Evolutionary conservation across 2,888 invertebrate genomes (phyloP), one percentile per base, ranked within the genome.

Genomic region (Arrhopalites spinosus): DNA sequence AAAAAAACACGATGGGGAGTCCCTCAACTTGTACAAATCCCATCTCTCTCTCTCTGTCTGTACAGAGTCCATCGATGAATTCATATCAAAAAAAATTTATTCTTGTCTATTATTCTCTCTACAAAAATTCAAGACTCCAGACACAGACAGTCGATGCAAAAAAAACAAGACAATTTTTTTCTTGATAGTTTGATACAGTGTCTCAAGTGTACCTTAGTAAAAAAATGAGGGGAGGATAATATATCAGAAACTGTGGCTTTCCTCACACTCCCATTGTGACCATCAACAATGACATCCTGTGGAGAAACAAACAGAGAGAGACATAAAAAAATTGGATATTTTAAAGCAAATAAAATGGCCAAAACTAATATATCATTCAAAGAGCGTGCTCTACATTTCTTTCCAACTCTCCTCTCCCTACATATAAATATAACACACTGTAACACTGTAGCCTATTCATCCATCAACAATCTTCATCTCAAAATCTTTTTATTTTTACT

Each of bases 241-340:
- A n/a, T n/a, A 36, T 36, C 3, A 36, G 3, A 11, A 11, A 36
- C 36, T 36, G 36, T 36, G 50, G n/a, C 50, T 50, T 50, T 50
- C 50, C n/a, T n/a, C 50, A 50, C 50, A 36, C 36, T 36, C 36
- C 3, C 36, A 36, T 36, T 36, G 11, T 36, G 36, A 36, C 50
- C n/a, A 50, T 29, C 27, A 69, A 69, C 69, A 69, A 69, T 69
- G 69, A 69, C 69, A 69, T 69, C 69, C 69, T 69, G 69, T 69
- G 50, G 69, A 69, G 50, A 69, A 47, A 63, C 27, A 63, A 53
- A 69, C 36, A 36, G 36, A 36, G 36, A 36, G 36, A 36, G 36
- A 36, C 5, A 36, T 3, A 36, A 11, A 36, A 36, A 11, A 11
- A 36, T 36, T 3, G 11, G 11, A 36, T 3, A 69, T 50, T 29